phyloP scores from a whole-genome alignment of 1,140 invertebrate species.

The Epicauta chinensis region DNA sequence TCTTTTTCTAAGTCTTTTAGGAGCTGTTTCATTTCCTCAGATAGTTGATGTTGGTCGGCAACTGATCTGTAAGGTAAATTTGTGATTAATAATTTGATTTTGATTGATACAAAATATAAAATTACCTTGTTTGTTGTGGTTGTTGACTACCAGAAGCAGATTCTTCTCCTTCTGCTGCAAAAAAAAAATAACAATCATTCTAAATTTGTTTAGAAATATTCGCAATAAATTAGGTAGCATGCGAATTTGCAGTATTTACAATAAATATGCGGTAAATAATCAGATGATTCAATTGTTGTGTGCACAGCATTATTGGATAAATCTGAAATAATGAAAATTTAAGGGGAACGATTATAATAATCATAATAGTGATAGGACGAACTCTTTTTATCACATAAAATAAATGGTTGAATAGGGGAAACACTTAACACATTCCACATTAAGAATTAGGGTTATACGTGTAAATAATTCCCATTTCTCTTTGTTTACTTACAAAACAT shows the following conservation, averaged over 20 bases:
- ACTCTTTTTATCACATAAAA: too few species aligned
- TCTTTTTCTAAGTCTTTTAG: conserved; percentile 39
- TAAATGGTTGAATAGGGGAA: too few species aligned
- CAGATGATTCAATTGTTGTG: neutral
- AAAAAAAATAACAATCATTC: too few species aligned
- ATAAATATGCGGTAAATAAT: conserved; percentile 6
- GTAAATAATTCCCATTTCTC: too few species aligned
- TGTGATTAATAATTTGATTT: neutral
- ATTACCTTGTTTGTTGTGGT: conserved; percentile 2
- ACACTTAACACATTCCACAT: too few species aligned
- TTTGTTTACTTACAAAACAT: too few species aligned
- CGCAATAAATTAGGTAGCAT: conserved; percentile 12
- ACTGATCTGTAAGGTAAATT: conserved; percentile 26
- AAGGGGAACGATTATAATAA: too few species aligned
- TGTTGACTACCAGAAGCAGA: neutral
- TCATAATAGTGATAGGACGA: too few species aligned
- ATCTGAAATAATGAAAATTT: conserved; percentile 8
- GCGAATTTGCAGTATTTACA: conserved; percentile 19
- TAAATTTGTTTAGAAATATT: too few species aligned
- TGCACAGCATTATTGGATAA: conserved; percentile 13
- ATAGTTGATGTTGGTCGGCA: conserved; percentile 38
- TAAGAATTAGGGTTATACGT: too few species aligned
- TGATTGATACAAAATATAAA: too few species aligned
- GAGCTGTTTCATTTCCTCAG: conserved; percentile 40
- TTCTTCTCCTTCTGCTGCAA: conserved; percentile 32